Evolutionary conservation across 1,140 invertebrate species (phyloP).

Genomic region (Holcopasites calliopsidis): DNA sequence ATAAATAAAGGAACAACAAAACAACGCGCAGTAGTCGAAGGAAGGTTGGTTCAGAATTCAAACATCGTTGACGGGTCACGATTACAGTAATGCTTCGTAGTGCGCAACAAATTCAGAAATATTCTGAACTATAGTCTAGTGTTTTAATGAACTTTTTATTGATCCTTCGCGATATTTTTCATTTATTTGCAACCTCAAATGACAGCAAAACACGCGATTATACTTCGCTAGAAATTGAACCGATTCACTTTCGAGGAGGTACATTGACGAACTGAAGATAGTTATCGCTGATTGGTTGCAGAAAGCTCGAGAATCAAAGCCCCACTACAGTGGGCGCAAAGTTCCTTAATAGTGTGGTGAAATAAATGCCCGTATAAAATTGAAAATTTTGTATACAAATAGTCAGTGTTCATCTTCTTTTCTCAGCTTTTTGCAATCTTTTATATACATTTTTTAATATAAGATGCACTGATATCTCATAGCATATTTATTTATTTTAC

Average conservation of each 20-base stretch:
- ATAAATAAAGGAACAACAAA: background rate
- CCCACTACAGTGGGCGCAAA: too few species aligned
- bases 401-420: background rate
- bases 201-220: background rate
- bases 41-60: background rate
- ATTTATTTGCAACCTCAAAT: background rate
- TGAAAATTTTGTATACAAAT: background rate
- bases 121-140: background rate
- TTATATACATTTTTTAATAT: too few species aligned
- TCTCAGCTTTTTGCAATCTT: background rate
- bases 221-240: background rate
- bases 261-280: background rate
- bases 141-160: background rate
- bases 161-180: background rate
- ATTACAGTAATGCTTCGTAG: background rate
- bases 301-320: background rate
- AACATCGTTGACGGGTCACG: background rate
- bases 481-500: background rate
- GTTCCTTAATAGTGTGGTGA: background rate
- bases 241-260: background rate
- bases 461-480: too few species aligned
- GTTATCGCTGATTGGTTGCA: background rate
- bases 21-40: background rate
- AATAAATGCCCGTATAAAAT: background rate
- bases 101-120: background rate